A percentile compares a stretch with the other conserved stretches of the same genome.
These are phyloP conservation scores for Pheucticus melanocephalus DNA, from an alignment of 2,113 vertebrate species.

Conservation along the genomic window DNA sequence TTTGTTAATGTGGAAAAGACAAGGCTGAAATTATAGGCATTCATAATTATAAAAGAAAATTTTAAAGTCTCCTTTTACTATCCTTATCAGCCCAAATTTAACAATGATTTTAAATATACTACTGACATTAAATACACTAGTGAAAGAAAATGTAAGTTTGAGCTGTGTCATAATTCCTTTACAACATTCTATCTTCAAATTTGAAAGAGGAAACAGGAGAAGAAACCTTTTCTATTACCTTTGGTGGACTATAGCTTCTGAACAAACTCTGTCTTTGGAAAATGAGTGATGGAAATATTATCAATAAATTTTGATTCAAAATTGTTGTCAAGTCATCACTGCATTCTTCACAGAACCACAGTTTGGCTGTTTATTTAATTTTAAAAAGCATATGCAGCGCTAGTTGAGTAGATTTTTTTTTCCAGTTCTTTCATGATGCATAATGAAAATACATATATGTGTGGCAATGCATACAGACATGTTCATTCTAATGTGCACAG, in stretches of 20 bases:
- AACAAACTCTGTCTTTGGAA: background rate
- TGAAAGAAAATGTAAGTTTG: background rate
- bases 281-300: background rate
- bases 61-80: background rate
- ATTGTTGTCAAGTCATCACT: background rate
- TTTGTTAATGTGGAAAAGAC: background rate
- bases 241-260: background rate
- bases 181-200: background rate
- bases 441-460: background rate
- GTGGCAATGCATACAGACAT: background rate
- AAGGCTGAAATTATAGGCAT: background rate
- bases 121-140: background rate
- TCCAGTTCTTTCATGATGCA: background rate
- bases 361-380: background rate
- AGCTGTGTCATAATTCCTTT: background rate
- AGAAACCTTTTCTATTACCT: background rate
- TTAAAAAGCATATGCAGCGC: accelerated
- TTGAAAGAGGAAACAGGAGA: background rate
- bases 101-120: background rate
- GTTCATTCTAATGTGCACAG: background rate
- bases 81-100: background rate
- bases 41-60: background rate
- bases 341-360: background rate
- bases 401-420: background rate
- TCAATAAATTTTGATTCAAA: background rate